phyloP scores from a whole-genome alignment of 2,113 vertebrate species.

The Ptychochromis oligacanthus region DNA sequence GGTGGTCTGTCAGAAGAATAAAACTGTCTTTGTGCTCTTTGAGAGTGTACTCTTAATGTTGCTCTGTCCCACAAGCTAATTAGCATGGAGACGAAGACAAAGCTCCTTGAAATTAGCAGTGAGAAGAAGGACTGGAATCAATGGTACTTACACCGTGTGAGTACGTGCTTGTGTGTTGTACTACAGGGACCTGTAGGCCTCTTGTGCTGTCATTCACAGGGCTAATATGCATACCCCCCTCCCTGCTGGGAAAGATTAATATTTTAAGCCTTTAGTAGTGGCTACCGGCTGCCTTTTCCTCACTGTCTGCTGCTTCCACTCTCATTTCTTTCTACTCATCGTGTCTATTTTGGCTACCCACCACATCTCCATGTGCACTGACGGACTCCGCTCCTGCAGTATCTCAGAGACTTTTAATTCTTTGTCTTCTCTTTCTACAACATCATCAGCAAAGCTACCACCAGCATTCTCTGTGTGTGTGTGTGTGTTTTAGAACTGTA shows the following conservation, averaged over 20 bases:
- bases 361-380: neutral
- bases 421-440: neutral
- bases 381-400: neutral
- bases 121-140: constrained; percentile 25
- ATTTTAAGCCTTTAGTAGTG: constrained; percentile 28
- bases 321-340: constrained; percentile 7
- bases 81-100: constrained; percentile 17
- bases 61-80: neutral
- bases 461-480: too few relatives aligned
- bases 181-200: neutral
- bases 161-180: constrained; percentile 7
- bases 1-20: neutral
- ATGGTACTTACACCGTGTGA: constrained; percentile 16
- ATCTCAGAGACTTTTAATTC: neutral
- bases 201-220: neutral
- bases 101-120: constrained; percentile 41
- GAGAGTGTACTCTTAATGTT: neutral
- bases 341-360: neutral
- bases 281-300: constrained; percentile 32
- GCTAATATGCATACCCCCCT: constrained; percentile 37
- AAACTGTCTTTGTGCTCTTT: neutral
- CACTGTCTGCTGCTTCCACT: constrained; percentile 32
- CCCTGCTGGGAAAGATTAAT: constrained; percentile 39
- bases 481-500: neutral
- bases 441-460: neutral